These are phyloP conservation scores for Mungos mungo DNA, from an alignment of 2,113 vertebrate genomes.

Conservation along the genomic window DNA sequence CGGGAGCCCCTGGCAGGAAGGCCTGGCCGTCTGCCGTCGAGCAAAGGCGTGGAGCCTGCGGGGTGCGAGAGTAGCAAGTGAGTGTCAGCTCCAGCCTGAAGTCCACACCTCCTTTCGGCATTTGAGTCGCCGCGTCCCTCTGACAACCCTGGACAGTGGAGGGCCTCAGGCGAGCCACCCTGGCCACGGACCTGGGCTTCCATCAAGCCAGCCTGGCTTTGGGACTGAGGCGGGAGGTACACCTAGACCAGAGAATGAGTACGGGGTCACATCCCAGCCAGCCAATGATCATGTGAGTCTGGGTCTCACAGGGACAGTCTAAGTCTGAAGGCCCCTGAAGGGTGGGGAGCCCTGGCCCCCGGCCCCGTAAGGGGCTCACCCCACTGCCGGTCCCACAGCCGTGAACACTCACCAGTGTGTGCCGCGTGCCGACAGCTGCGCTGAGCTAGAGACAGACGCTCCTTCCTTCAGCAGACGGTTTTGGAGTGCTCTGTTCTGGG, in stretches of 20 bases:
- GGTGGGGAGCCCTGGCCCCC: background rate
- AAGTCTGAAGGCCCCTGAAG: too few relatives aligned
- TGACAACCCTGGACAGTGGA: background rate
- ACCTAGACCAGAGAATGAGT: background rate
- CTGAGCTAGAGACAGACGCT: background rate
- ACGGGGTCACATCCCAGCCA: fast-evolving
- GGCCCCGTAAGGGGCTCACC: background rate
- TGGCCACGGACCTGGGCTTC: background rate
- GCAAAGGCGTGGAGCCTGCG: fast-evolving
- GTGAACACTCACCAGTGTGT: fast-evolving
- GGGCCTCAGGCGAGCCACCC: background rate
- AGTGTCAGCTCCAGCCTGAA: background rate
- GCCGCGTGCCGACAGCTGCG: fast-evolving
- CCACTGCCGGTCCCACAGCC: fast-evolving
- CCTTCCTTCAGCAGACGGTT: background rate
- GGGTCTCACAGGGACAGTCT: too few relatives aligned
- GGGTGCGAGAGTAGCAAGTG: background rate
- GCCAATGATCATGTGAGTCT: fast-evolving
- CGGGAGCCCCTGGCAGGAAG: fast-evolving
- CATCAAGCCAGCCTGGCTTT: background rate
- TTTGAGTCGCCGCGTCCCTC: background rate
- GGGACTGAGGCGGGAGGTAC: fast-evolving
- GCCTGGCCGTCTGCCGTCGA: background rate
- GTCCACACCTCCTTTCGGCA: fast-evolving
- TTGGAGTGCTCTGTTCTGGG: background rate